Evolutionary conservation across 37 sponge, comb jelly and placozoan species (phyloP), one percentile per base, ranked within the genome.

Genomic region (Amphimedon queenslandica): DNA sequence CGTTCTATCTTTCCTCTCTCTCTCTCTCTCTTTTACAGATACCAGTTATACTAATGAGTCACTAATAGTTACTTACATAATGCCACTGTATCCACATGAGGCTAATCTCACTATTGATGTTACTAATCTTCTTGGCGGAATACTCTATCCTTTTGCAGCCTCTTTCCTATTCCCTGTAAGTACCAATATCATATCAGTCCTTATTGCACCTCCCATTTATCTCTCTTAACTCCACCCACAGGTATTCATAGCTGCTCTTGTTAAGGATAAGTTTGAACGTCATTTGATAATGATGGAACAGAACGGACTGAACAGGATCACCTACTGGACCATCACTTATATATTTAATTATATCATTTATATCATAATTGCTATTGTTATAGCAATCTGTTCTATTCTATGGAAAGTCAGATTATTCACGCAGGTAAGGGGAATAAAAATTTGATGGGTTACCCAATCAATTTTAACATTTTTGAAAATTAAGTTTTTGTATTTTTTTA

Each of bases 261-360:
- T 92, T 32, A 83, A 87, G 65, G 88, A 87, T 69, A 87, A 75
- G 33, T 38, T 34, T 18, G 89, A 84, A 76, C 82, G 79, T 68
- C 88, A 92, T 43, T 53, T 88, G 40, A 92, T 92, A 58, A 92
- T 92, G 89, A 92, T 92, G 88, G 85, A 92, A 28, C 85, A 87
- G 82, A 91, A 83, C 35, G 92, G 90, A 4, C 63, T 90, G 43
- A 55, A 55, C 64, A 66, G 90, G 20, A 63, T 53, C 66, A 84
- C 86, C 34, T 90, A 90, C 82, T 84, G 85, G 90, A 16, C 71
- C 20, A 80, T 90, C 56, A 84, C 69, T 21, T 84, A 84, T 63
- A 63, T 69, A 35, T 90, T 80, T 53, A 63, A 90, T 72, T 77
- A 61, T 55, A 30, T 80, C 16, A 36, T 90, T 35, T 90, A 84